These are phyloP conservation scores for Drosophila lutescens DNA, from an alignment of 2,888 invertebrate genomes.

Conservation along the genomic window DNA sequence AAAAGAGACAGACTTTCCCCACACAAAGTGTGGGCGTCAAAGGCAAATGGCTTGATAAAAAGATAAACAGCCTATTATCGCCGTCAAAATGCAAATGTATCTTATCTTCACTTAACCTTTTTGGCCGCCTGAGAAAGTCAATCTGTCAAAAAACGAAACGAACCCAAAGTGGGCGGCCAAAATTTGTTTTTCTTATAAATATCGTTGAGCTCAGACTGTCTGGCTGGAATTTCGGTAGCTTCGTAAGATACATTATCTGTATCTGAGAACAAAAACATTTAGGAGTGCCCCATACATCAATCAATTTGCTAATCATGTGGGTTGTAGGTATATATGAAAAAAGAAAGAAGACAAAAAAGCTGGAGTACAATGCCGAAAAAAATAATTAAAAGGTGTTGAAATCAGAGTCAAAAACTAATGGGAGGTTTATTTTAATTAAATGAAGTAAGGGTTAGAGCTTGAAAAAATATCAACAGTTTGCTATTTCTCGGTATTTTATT, in stretches of 20 bases:
- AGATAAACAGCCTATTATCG: slow-evolving; percentile 39
- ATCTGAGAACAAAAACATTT: slow-evolving; percentile 49
- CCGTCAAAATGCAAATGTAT: slow-evolving; percentile 54
- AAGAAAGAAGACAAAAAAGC: slow-evolving; percentile 6
- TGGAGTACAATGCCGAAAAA: slow-evolving; percentile 2
- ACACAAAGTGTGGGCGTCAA: slow-evolving; percentile 45
- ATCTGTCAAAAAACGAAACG: slow-evolving; percentile 43
- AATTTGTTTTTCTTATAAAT: slow-evolving; percentile 22
- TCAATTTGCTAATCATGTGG: slow-evolving; percentile 74
- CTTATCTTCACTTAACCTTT: slow-evolving; percentile 42
- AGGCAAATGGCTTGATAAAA: slow-evolving; percentile 52
- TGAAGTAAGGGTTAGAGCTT: not conserved
- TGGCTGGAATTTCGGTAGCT: slow-evolving; percentile 58
- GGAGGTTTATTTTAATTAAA: not conserved
- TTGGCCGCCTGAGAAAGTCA: slow-evolving; percentile 30
- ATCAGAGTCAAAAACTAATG: slow-evolving; percentile 1
- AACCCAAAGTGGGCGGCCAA: slow-evolving; percentile 18
- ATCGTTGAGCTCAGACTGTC: slow-evolving; percentile 16
- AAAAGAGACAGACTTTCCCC: slow-evolving; percentile 11
- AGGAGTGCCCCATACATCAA: slow-evolving; percentile 70
- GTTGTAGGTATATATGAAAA: slow-evolving; percentile 30
- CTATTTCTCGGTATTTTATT: too few relatives aligned
- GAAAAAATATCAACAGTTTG: too few relatives aligned
- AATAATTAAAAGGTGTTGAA: slow-evolving; percentile 29
- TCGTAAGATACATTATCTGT: slow-evolving; percentile 27